Conservation (phyloP, 2,888 invertebrate genomes). For the Margaritifera margaritifera region DNA sequence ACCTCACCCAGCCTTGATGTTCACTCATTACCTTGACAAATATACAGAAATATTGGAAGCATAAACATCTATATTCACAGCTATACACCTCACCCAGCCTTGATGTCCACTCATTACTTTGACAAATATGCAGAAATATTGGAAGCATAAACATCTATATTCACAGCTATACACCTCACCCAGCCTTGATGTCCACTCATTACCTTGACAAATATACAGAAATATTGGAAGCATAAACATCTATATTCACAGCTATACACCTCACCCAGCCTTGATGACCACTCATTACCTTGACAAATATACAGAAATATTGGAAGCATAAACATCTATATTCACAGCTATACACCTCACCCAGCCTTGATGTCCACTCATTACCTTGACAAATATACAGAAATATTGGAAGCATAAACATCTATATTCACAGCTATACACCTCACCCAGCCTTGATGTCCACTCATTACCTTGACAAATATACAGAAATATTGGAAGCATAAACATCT, state of each 20-base stretch:
- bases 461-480: conserved; percentile 48
- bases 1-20: conserved; percentile 96
- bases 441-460: conserved; percentile 94
- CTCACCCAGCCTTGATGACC: conserved; percentile 97
- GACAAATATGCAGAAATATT: conserved; percentile 4
- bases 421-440: conserved; percentile 99
- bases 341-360: conserved; percentile 98
- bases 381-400: background rate
- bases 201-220: conserved; percentile 73
- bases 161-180: conserved; percentile 96
- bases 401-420: background rate
- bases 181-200: conserved; percentile 96
- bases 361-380: conserved; percentile 88
- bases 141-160: background rate
- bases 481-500: background rate
- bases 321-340: conserved; percentile 82
- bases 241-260: conserved; percentile 94
- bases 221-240: background rate
- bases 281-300: conserved; percentile 81
- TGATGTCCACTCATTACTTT: conserved; percentile 90
- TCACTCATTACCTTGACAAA: conserved; percentile 84
- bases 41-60: background rate
- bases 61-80: conserved; percentile 80
- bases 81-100: conserved; percentile 98
- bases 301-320: background rate